Percentiles rank a stretch among this genome's conserved stretches.
phyloP scores from a whole-genome alignment of 1,140 invertebrate genomes.

The Ectropis grisescens region DNA sequence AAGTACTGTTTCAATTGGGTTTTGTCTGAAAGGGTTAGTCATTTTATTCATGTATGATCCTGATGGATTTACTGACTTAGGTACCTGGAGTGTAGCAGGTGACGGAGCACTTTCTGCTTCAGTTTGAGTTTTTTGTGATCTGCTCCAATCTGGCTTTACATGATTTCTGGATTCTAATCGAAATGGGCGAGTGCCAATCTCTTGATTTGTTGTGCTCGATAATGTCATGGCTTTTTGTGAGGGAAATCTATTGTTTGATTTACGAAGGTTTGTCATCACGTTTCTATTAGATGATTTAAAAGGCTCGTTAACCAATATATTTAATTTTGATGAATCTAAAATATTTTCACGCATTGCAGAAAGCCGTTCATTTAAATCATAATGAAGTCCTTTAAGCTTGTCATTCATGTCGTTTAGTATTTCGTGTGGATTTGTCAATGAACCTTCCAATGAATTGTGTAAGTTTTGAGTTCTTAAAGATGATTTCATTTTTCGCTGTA shows the following conservation, averaged over 20 bases:
- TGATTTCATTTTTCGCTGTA: conserved; percentile 15
- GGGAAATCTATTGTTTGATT: background rate
- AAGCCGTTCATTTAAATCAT: conserved; percentile 34
- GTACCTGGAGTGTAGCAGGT: no score
- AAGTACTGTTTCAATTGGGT: no score
- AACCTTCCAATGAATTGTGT: conserved; percentile 7
- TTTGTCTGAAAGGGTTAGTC: no score
- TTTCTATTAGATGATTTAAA: background rate
- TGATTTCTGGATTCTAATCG: no score
- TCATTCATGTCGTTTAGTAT: conserved; percentile 31
- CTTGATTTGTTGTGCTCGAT: background rate
- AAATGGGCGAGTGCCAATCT: background rate
- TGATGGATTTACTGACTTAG: no score
- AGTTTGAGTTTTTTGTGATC: no score
- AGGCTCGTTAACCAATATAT: no score
- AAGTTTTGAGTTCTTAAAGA: conserved; percentile 9
- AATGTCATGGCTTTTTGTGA: background rate
- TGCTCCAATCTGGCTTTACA: no score
- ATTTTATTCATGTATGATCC: no score
- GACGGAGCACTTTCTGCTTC: no score
- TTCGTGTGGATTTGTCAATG: conserved; percentile 10
- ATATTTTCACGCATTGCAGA: conserved; percentile 20
- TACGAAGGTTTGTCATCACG: background rate
- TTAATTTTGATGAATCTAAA: conserved; percentile 2
- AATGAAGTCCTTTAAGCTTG: conserved; percentile 29